phyloP scores from a whole-genome alignment of 2,113 vertebrate species.

The Corythoichthys intestinalis region DNA sequence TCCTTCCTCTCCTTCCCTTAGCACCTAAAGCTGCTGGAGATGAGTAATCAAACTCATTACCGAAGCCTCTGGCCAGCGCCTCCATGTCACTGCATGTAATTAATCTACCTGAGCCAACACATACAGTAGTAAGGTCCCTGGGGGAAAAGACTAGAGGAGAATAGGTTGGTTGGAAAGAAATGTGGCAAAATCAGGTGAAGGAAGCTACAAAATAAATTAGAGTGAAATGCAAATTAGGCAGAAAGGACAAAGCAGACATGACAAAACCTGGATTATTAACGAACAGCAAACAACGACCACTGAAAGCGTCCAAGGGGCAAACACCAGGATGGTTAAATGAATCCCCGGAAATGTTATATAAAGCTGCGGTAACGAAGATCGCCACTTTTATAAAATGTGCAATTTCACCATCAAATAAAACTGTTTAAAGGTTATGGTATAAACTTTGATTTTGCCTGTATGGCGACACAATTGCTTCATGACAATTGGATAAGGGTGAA shows the following conservation, averaged over 20 bases:
- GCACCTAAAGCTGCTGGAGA: constrained; percentile 57
- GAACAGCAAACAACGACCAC: not conserved
- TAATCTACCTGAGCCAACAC: constrained; percentile 68
- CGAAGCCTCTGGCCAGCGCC: constrained; percentile 61
- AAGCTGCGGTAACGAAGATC: no score
- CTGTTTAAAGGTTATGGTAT: no score
- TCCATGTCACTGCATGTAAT: constrained; percentile 66
- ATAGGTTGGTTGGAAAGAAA: not conserved
- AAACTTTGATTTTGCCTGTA: no score
- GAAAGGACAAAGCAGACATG: not conserved
- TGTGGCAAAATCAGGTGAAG: not conserved
- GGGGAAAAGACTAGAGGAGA: constrained; percentile 9
- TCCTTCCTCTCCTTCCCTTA: constrained; percentile 51
- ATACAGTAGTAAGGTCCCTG: constrained; percentile 25
- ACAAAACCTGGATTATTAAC: not conserved
- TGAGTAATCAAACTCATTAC: constrained; percentile 75
- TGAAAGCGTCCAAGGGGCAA: not conserved
- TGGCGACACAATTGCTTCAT: no score
- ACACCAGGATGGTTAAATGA: no score
- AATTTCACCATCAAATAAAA: no score
- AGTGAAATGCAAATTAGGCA: constrained; percentile 12
- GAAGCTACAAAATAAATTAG: constrained; percentile 15
- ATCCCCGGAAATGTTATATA: no score
- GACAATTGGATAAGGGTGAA: no score
- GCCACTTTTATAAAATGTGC: no score